phyloP scores from a whole-genome alignment of 2,797 vertebrate species.

The Morelia viridis region DNA sequence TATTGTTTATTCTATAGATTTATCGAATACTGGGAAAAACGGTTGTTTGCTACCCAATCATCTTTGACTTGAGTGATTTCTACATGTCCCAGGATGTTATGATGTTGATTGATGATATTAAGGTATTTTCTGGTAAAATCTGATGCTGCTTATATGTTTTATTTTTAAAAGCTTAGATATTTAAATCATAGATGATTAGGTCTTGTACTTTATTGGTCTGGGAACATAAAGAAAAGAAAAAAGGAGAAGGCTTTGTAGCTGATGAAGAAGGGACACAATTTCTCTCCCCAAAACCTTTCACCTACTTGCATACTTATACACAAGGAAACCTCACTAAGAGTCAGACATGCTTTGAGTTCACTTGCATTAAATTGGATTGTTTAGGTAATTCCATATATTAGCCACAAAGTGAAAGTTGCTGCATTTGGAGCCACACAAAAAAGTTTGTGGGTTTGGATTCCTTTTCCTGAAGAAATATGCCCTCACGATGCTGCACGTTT shows the following conservation, averaged over 20 bases:
- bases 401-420: neutral
- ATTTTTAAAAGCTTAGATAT: neutral
- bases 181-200: neutral
- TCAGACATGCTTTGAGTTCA: neutral
- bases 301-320: neutral
- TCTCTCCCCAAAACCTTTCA: neutral
- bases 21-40: slow-evolving; percentile 97
- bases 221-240: neutral
- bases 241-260: neutral
- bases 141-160: neutral
- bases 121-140: slow-evolving; percentile 76
- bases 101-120: slow-evolving; percentile 98
- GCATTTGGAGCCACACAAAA: neutral
- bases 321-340: neutral
- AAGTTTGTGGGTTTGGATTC: neutral
- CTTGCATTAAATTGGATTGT: neutral
- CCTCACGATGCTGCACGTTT: neutral
- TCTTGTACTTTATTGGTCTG: neutral
- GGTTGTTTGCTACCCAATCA: slow-evolving; percentile 96
- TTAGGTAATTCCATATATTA: neutral
- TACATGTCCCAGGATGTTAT: slow-evolving; percentile 99
- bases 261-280: neutral
- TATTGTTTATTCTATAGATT: slow-evolving; percentile 77
- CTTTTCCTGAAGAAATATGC: neutral
- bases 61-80: slow-evolving; percentile 98